These are phyloP conservation scores for Hemaris fuciformis DNA, from an alignment of 2,888 invertebrate genomes.

Conservation along the genomic window DNA sequence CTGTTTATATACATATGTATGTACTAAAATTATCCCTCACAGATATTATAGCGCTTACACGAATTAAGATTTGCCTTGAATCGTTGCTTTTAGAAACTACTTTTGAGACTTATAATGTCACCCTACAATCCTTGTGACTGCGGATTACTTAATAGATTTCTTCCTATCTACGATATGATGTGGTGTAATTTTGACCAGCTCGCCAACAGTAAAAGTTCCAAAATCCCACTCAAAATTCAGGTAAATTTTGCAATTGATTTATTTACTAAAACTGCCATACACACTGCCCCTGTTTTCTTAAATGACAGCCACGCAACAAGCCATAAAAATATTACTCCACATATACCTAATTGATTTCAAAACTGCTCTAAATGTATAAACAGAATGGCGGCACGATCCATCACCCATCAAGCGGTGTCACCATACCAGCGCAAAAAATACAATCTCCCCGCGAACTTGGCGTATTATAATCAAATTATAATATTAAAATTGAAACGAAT, in stretches of 20 bases:
- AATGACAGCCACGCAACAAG: not conserved
- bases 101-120: no score
- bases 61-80: no score
- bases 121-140: no score
- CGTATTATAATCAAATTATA: slow-evolving; percentile 11
- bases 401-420: slow-evolving; percentile 1
- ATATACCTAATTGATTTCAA: not conserved
- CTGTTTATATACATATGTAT: no score
- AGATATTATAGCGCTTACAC: no score
- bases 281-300: not conserved
- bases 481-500: slow-evolving; percentile 11
- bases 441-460: not conserved
- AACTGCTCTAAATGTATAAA: slow-evolving; percentile 1
- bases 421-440: not conserved
- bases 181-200: no score
- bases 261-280: no score
- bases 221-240: not conserved
- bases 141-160: no score
- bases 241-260: not conserved
- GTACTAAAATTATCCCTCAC: no score
- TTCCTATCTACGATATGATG: no score
- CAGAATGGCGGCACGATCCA: not conserved
- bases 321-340: not conserved
- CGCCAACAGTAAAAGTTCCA: not conserved
- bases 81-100: no score